Evolutionary conservation across 2,888 invertebrate species (phyloP).

Genomic region (Pinctada fucata): DNA sequence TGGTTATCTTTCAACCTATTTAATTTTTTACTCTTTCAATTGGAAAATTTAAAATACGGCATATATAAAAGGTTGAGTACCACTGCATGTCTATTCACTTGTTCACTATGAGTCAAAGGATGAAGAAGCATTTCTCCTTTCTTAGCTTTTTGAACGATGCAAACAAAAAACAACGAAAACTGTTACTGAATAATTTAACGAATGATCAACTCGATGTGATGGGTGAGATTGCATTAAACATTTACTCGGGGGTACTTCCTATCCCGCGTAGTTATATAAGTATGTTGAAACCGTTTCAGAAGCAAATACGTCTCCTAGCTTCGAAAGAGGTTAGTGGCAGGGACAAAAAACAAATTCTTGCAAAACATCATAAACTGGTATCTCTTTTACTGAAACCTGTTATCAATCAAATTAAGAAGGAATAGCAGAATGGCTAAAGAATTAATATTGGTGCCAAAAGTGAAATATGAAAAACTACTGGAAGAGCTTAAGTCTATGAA

Average conservation of each 20-base stretch:
- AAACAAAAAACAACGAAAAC: background rate
- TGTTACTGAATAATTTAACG: background rate
- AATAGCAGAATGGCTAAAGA: conserved; percentile 20
- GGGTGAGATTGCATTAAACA: background rate
- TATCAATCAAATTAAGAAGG: background rate
- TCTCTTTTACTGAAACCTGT: conserved; percentile 12
- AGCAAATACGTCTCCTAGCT: conserved; percentile 9
- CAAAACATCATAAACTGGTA: conserved; percentile 9
- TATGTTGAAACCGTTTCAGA: conserved; percentile 13
- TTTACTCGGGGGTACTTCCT: background rate
- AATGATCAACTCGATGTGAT: background rate
- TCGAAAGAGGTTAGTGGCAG: conserved; percentile 12
- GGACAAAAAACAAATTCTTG: conserved; percentile 6
- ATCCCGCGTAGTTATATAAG: conserved; percentile 17
- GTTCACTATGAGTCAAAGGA: background rate
- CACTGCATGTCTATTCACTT: background rate
- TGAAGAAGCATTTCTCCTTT: conserved; percentile 5
- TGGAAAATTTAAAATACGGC: no score
- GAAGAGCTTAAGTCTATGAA: conserved; percentile 4
- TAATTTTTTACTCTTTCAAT: background rate
- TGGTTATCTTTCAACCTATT: conserved; percentile 19
- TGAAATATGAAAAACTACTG: conserved; percentile 16
- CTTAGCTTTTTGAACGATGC: background rate
- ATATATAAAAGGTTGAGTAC: no score
- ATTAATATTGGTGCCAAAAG: conserved; percentile 24